Percentiles rank a stretch among this genome's conserved stretches.
Conservation (phyloP, 1,140 invertebrate genomes). For the Euura lappo region DNA sequence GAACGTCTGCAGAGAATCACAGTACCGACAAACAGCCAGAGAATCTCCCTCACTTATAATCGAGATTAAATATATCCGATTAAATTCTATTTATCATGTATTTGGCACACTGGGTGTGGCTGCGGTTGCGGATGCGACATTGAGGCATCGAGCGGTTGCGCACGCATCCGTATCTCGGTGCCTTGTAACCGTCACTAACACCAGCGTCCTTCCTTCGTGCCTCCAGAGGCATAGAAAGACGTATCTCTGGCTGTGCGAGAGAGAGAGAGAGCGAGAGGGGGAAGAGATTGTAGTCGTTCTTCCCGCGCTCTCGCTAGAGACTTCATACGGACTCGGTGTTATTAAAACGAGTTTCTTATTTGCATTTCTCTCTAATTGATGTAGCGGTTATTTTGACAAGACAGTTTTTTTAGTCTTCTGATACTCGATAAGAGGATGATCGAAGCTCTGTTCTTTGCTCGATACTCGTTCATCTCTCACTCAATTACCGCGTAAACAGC, state of each 20-base stretch:
- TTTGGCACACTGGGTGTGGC: background rate
- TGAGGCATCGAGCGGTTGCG: slow-evolving; percentile 53
- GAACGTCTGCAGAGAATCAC: no score
- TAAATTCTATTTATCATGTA: no score
- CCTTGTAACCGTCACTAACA: no score
- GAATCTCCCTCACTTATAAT: no score
- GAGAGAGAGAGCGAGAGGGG: background rate
- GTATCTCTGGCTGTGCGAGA: background rate
- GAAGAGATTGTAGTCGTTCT: background rate
- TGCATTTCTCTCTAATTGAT: background rate
- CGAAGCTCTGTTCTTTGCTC: no score
- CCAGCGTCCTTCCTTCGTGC: no score
- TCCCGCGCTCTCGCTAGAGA: background rate
- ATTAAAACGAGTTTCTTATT: background rate
- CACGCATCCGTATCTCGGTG: slow-evolving; percentile 38
- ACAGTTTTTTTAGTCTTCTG: background rate
- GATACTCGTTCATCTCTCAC: no score
- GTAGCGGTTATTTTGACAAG: background rate
- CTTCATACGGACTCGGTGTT: background rate
- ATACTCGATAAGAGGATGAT: no score
- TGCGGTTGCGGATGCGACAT: slow-evolving; percentile 40
- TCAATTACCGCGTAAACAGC: no score
- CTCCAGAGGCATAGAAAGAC: no score
- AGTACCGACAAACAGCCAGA: no score
- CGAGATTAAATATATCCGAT: no score